Evolutionary conservation across 2,888 invertebrate genomes (phyloP).

Genomic region (Harpalus rufipes): DNA sequence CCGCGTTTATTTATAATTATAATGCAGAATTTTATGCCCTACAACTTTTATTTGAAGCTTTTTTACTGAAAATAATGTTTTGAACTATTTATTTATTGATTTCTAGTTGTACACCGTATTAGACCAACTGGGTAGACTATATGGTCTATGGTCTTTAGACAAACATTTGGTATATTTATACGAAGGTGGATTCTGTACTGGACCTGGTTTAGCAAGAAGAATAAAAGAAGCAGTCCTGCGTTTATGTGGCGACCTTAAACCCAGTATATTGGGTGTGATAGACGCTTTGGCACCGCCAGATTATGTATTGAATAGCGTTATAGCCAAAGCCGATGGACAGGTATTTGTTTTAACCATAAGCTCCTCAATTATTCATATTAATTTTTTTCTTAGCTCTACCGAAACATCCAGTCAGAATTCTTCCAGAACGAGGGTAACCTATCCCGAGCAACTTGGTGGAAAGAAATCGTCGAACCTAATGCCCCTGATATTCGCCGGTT

Average conservation of each 20-base stretch:
- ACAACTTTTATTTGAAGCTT: no score
- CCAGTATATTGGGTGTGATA: conserved; percentile 87
- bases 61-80: no score
- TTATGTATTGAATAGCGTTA: conserved; percentile 91
- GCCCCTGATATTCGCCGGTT: conserved; percentile 72
- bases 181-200: conserved; percentile 78
- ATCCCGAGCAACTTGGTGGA: conserved; percentile 88
- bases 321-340: conserved; percentile 91
- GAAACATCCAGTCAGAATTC: conserved; percentile 86
- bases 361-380: background rate
- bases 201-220: conserved; percentile 78
- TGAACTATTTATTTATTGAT: background rate
- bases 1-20: no score
- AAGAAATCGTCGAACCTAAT: conserved; percentile 77
- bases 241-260: conserved; percentile 85
- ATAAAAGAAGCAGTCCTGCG: conserved; percentile 84
- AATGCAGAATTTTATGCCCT: no score
- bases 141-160: conserved; percentile 81
- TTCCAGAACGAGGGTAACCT: conserved; percentile 85
- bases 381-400: conserved; percentile 81
- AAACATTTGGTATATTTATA: conserved; percentile 82
- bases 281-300: conserved; percentile 95
- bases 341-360: conserved; percentile 79
- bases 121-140: conserved; percentile 79
- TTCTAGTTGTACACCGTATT: conserved; percentile 75